phyloP scores from a whole-genome alignment of 2,113 vertebrate species.

The Stegostoma tigrinum region DNA sequence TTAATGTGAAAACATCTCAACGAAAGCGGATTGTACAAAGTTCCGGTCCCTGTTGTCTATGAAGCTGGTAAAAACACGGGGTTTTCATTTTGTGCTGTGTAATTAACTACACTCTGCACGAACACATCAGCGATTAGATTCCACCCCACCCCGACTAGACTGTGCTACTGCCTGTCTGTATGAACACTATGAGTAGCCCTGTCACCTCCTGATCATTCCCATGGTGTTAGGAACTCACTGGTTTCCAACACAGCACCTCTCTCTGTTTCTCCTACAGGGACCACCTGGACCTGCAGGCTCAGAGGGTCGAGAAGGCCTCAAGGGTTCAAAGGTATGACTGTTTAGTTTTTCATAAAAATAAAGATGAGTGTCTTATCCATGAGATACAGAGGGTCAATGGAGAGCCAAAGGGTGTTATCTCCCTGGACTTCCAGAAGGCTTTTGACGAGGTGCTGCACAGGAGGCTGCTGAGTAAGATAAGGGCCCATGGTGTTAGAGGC shows the following conservation, averaged over 20 bases:
- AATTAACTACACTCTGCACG: not conserved
- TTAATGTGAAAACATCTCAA: not conserved
- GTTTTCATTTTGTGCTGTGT: not conserved
- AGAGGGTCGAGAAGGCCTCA: slow-evolving; percentile 77
- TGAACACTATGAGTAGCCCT: not conserved
- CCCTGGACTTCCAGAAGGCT: no score
- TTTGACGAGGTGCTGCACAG: no score
- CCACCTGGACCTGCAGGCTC: slow-evolving; percentile 61
- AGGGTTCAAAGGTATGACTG: slow-evolving; percentile 70
- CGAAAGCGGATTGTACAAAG: not conserved
- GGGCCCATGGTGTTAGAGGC: no score
- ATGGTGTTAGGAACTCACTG: not conserved
- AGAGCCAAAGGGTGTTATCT: no score
- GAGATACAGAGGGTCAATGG: no score
- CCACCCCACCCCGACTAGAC: no score
- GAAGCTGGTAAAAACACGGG: not conserved
- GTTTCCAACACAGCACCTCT: not conserved
- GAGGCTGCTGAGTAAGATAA: no score
- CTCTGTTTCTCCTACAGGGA: slow-evolving; percentile 55
- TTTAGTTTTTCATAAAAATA: not conserved
- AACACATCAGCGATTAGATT: no score
- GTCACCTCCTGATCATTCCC: not conserved
- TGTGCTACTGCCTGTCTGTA: not conserved
- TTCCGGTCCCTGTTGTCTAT: not conserved
- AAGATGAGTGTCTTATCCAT: not conserved